phyloP scores from a whole-genome alignment of 1,140 invertebrate species.

The Apolygus lucorum region DNA sequence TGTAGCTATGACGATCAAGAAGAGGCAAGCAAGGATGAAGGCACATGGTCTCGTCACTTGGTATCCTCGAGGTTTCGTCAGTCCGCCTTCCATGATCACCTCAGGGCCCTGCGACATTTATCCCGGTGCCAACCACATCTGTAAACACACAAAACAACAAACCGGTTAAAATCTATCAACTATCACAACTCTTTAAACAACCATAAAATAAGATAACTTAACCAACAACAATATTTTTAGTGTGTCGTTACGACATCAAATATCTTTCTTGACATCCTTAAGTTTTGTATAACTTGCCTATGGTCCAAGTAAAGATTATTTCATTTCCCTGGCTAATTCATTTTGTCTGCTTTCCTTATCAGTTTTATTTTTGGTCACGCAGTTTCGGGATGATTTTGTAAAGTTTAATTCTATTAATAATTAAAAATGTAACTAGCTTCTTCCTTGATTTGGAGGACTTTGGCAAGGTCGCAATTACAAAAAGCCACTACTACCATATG shows the following conservation, averaged over 20 bases:
- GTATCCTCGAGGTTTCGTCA: constrained; percentile 9
- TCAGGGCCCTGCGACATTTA: constrained; percentile 5
- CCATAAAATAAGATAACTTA: not conserved
- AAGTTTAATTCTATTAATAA: too few species aligned
- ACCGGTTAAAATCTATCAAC: too few species aligned
- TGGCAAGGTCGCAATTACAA: too few species aligned
- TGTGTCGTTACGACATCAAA: not conserved
- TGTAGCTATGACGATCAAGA: constrained; percentile 3
- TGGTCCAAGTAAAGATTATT: not conserved
- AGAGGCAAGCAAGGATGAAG: constrained; percentile 15
- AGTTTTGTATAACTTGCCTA: not conserved
- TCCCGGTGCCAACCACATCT: constrained; percentile 21
- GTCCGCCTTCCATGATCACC: constrained; percentile 21
- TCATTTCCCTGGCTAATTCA: not conserved
- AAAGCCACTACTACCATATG: too few species aligned
- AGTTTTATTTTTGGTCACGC: too few species aligned
- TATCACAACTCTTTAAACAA: too few species aligned
- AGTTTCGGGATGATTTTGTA: too few species aligned
- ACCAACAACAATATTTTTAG: not conserved
- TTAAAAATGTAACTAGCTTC: too few species aligned
- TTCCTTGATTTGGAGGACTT: too few species aligned
- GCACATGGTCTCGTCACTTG: constrained; percentile 19
- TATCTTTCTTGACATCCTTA: not conserved
- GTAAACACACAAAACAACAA: not conserved
- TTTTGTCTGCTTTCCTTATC: too few species aligned